Evolutionary conservation across 2,888 invertebrate genomes (phyloP).

Genomic region (Sarcophaga caerulescens): DNA sequence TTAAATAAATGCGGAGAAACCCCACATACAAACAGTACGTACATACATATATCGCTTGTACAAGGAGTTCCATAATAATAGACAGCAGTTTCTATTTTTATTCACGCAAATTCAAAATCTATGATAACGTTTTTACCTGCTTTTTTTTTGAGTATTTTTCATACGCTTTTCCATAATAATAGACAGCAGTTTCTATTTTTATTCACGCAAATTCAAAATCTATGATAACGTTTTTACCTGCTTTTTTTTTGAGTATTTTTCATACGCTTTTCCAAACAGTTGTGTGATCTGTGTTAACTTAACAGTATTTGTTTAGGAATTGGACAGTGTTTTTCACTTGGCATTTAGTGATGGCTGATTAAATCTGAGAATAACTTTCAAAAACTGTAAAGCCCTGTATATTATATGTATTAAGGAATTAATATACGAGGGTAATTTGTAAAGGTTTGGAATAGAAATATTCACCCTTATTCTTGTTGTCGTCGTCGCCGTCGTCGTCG

Average conservation of each 20-base stretch:
- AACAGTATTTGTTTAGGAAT: constrained; percentile 28
- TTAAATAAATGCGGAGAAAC: background rate
- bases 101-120: constrained; percentile 67
- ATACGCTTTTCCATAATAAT: constrained; percentile 36
- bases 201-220: constrained; percentile 66
- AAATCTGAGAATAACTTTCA: background rate
- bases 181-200: constrained; percentile 55
- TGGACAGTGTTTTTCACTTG: constrained; percentile 42
- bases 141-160: background rate
- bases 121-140: constrained; percentile 49
- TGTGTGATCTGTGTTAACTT: constrained; percentile 55
- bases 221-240: constrained; percentile 54
- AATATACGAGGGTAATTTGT: no score
- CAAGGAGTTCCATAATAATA: constrained; percentile 16
- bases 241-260: background rate
- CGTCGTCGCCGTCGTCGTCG: no score
- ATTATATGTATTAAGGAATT: no score
- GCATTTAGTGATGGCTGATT: background rate
- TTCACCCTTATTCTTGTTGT: no score
- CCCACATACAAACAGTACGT: background rate
- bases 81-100: constrained; percentile 56
- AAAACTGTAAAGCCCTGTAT: no score
- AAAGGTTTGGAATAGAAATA: no score
- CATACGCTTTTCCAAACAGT: constrained; percentile 3
- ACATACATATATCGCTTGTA: background rate